phyloP scores from a whole-genome alignment of 2,888 invertebrate genomes.

The Eristalis intricaria region DNA sequence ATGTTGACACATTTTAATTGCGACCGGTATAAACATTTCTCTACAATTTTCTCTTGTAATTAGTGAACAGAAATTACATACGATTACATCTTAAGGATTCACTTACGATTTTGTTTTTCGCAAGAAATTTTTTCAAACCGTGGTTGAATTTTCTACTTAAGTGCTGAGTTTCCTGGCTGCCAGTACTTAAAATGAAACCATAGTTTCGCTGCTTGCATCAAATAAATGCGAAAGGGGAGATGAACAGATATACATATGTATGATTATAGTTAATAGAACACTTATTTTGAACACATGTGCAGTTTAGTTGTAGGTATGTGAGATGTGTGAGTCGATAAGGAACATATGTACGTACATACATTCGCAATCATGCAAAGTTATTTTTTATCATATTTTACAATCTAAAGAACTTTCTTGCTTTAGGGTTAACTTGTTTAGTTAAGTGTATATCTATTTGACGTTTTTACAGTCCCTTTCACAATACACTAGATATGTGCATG shows the following conservation, averaged over 20 bases:
- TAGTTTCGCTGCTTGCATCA: background rate
- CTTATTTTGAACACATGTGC: background rate
- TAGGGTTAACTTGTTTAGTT: no score
- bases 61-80: background rate
- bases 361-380: no score
- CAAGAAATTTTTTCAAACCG: background rate
- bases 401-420: no score
- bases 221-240: background rate
- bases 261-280: background rate
- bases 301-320: background rate
- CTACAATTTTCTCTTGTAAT: background rate
- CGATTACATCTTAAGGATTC: background rate
- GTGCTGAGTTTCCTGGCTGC: background rate
- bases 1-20: background rate
- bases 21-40: constrained; percentile 3
- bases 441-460: no score
- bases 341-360: no score
- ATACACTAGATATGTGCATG: no score
- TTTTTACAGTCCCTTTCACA: no score
- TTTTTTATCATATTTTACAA: no score
- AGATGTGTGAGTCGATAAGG: no score
- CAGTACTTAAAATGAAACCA: background rate
- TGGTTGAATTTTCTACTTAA: background rate
- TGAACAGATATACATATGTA: background rate
- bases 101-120: background rate